Evolutionary conservation across 2,797 vertebrate species (phyloP).

Genomic region (Hephaestus fuliginosus): DNA sequence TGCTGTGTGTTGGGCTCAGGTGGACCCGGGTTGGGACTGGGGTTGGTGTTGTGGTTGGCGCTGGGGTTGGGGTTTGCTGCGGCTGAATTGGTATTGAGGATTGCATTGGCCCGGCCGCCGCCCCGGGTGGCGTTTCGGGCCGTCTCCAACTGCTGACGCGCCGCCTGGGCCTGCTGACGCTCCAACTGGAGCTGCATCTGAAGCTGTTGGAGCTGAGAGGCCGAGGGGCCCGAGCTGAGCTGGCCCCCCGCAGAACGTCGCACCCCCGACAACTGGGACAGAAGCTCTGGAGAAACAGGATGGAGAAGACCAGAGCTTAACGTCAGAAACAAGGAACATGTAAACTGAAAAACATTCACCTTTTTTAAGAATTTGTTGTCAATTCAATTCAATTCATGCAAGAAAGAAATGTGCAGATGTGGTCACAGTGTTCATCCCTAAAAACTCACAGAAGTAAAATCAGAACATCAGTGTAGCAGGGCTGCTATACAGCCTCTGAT

Average conservation of each 20-base stretch:
- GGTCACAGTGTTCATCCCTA: neutral
- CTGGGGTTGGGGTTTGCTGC: constrained; percentile 70
- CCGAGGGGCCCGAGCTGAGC: constrained; percentile 96
- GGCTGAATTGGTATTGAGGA: constrained; percentile 78
- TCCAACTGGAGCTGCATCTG: constrained; percentile 99
- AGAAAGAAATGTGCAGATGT: too few species aligned
- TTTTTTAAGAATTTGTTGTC: neutral
- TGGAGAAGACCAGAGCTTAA: neutral
- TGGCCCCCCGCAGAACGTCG: constrained; percentile 96
- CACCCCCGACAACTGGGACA: constrained; percentile 98
- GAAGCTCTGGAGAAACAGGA: constrained; percentile 87
- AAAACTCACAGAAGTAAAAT: neutral
- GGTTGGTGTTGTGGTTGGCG: constrained; percentile 91
- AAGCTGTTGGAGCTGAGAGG: constrained; percentile 97
- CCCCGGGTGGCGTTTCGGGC: constrained; percentile 92
- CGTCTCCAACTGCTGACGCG: constrained; percentile 96
- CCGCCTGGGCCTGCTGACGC: constrained; percentile 96
- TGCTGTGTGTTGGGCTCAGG: constrained; percentile 90
- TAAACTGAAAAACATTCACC: neutral
- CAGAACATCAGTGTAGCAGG: too few species aligned
- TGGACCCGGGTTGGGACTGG: constrained; percentile 90
- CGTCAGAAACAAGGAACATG: neutral
- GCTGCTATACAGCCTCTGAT: neutral
- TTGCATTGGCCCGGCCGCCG: constrained; percentile 79
- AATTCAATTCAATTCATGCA: too few species aligned